Evolutionary conservation across 2,113 vertebrate genomes (phyloP).

Genomic region (Arvicanthis niloticus): DNA sequence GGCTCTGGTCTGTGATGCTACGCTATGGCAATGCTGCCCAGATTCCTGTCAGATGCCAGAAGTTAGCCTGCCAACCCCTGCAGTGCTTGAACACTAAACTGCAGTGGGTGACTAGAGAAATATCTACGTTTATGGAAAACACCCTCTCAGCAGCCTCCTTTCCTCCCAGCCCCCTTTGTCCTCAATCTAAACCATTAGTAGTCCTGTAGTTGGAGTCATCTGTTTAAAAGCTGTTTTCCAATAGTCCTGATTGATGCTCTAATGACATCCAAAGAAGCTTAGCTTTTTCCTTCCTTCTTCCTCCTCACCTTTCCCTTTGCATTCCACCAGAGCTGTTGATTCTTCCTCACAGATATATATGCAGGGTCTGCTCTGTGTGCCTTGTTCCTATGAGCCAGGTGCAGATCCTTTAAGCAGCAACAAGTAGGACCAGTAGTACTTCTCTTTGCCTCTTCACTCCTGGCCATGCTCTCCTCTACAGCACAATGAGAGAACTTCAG

Average conservation of each 20-base stretch:
- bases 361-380: neutral
- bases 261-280: neutral
- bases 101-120: neutral
- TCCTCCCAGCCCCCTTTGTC: neutral
- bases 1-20: neutral
- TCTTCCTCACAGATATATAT: neutral
- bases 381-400: neutral
- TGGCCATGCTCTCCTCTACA: neutral
- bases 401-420: neutral
- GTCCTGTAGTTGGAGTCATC: neutral
- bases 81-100: neutral
- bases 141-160: neutral
- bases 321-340: neutral
- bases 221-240: conserved; percentile 22
- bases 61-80: neutral
- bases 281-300: neutral
- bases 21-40: neutral
- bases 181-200: neutral
- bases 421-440: neutral
- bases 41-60: neutral
- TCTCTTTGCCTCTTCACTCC: neutral
- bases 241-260: neutral
- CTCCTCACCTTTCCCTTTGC: neutral
- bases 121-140: neutral
- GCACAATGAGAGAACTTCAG: neutral